Evolutionary conservation across 2,888 invertebrate species (phyloP).

Genomic region (Noctua fimbriata): DNA sequence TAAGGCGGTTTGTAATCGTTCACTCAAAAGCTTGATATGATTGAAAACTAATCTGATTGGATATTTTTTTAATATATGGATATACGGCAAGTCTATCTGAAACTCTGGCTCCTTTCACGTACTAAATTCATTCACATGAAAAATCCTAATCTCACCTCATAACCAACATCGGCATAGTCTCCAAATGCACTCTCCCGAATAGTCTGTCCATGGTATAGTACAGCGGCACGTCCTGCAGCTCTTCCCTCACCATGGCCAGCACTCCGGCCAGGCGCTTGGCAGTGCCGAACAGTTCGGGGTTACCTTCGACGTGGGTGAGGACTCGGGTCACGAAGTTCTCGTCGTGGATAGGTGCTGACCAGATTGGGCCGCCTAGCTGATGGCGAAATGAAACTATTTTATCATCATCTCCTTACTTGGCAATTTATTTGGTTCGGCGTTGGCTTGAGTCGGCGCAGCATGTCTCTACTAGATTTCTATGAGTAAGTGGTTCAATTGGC

Average conservation of each 20-base stretch:
- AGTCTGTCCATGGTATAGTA: conserved; percentile 96
- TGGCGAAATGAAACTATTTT: neutral
- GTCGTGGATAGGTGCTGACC: conserved; percentile 97
- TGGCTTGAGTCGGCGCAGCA: neutral
- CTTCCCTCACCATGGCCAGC: conserved; percentile 95
- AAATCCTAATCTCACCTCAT: conserved; percentile 90
- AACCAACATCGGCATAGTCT: conserved; percentile 92
- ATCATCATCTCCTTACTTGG: neutral
- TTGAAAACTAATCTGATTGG: neutral
- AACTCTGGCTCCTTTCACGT: neutral
- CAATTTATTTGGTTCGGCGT: neutral
- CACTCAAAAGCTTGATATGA: neutral
- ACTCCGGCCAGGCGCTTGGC: conserved; percentile 94
- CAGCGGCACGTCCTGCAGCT: conserved; percentile 95
- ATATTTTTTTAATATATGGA: too few relatives aligned
- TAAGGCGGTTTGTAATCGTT: neutral
- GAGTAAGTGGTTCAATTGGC: neutral
- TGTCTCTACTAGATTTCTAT: neutral
- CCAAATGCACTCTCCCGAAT: conserved; percentile 93
- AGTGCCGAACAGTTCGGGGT: conserved; percentile 91
- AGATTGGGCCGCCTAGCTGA: conserved; percentile 98
- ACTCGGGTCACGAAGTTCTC: conserved; percentile 93
- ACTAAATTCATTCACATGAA: neutral
- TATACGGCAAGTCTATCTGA: neutral
- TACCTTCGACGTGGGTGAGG: conserved; percentile 85